phyloP scores from a whole-genome alignment of 2,888 invertebrate species.

The Saturnia japonica region DNA sequence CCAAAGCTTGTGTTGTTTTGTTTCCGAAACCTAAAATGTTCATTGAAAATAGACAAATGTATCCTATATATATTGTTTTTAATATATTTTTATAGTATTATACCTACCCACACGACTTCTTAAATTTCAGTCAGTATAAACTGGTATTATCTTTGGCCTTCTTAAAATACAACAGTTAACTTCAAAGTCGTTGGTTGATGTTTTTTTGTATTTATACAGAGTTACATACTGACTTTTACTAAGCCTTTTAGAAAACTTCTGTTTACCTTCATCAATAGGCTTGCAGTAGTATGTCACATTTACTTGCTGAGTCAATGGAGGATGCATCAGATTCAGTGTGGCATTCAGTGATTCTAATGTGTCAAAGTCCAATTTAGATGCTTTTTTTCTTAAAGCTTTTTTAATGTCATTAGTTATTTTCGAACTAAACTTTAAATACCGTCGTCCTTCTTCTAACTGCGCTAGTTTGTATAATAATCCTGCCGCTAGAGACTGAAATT shows the following conservation, averaged over 20 bases:
- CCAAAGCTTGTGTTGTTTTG: slow-evolving; percentile 52
- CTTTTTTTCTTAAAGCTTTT: slow-evolving; percentile 56
- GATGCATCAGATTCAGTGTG: slow-evolving; percentile 53
- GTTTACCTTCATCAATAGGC: slow-evolving; percentile 57
- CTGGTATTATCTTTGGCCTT: slow-evolving; percentile 46
- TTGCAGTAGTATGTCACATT: slow-evolving; percentile 53
- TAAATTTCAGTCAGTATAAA: slow-evolving; percentile 43
- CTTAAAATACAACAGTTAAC: slow-evolving; percentile 25
- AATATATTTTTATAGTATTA: neutral
- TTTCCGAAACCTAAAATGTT: slow-evolving; percentile 55
- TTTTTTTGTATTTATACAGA: slow-evolving; percentile 18
- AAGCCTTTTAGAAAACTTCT: slow-evolving; percentile 43
- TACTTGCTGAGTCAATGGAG: slow-evolving; percentile 43
- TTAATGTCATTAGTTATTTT: slow-evolving; percentile 66
- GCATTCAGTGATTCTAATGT: slow-evolving; percentile 52
- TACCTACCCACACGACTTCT: slow-evolving; percentile 38
- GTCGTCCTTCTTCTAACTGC: slow-evolving; percentile 64
- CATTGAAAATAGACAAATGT: neutral
- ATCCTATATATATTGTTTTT: neutral
- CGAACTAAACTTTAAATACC: slow-evolving; percentile 66
- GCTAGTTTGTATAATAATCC: slow-evolving; percentile 56
- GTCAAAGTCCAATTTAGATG: slow-evolving; percentile 45
- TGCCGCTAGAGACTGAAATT: slow-evolving; percentile 59
- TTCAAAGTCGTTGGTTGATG: slow-evolving; percentile 7
- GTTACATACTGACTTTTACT: slow-evolving; percentile 29